phyloP scores from a whole-genome alignment of 2,113 vertebrate species.

The Guaruba guarouba region DNA sequence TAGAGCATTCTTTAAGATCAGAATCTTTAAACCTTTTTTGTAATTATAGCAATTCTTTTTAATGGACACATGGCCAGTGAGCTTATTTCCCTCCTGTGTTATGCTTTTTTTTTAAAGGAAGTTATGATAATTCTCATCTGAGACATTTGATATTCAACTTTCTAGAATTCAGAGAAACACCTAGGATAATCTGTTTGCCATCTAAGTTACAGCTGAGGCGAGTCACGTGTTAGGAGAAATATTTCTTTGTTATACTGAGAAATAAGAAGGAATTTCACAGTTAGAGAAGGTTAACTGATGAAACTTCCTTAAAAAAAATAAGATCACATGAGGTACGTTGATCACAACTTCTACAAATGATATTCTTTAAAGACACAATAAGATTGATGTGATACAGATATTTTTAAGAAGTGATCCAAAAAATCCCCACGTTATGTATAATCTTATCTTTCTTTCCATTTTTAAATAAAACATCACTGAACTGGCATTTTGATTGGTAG shows the following conservation, averaged over 20 bases:
- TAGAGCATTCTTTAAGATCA: not conserved
- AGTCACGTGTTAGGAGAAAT: not conserved
- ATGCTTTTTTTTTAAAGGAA: not conserved
- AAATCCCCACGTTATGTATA: fast-evolving
- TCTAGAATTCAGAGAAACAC: not conserved
- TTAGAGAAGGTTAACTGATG: not conserved
- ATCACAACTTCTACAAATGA: not conserved
- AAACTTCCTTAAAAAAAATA: not conserved
- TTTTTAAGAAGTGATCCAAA: not conserved
- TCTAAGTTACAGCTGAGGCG: not conserved
- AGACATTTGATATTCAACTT: not conserved
- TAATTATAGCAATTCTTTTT: not conserved
- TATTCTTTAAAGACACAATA: not conserved
- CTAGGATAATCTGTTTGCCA: not conserved
- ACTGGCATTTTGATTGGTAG: not conserved
- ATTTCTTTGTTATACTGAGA: not conserved
- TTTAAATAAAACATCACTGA: not conserved
- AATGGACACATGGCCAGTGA: not conserved
- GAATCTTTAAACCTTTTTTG: not conserved
- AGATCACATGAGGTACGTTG: not conserved
- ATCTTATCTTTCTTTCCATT: not conserved
- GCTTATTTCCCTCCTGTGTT: not conserved
- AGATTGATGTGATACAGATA: not conserved
- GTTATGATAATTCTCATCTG: not conserved
- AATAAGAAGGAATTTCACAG: not conserved